phyloP scores from a whole-genome alignment of 2,113 vertebrate genomes.

The Oncorhynchus gorbuscha region DNA sequence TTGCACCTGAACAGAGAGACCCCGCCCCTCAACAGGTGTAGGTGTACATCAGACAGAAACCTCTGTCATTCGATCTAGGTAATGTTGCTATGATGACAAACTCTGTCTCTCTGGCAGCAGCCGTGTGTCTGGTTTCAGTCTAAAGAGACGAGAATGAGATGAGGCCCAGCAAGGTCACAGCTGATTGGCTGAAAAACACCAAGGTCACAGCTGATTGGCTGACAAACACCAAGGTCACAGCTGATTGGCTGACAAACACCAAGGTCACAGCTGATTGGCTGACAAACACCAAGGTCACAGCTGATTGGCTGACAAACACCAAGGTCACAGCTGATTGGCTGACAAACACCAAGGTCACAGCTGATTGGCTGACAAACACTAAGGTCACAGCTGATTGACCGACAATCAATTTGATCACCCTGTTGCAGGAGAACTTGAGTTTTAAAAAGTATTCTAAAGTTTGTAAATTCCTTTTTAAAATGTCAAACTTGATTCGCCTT shows the following conservation, averaged over 20 bases:
- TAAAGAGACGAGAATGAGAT: background rate
- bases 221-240: background rate
- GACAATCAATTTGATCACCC: too few species aligned
- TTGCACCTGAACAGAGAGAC: constrained; percentile 12
- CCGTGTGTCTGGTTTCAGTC: background rate
- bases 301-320: too few species aligned
- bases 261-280: too few species aligned
- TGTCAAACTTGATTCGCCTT: too few species aligned
- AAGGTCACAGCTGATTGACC: too few species aligned
- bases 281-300: too few species aligned
- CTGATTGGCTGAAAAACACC: too few species aligned
- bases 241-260: background rate
- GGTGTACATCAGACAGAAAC: constrained; percentile 28
- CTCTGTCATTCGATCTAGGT: constrained; percentile 15
- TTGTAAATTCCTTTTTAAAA: too few species aligned
- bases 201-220: too few species aligned
- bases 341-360: background rate
- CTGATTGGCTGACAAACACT: background rate
- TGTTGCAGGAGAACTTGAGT: too few species aligned
- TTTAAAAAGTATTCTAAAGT: too few species aligned
- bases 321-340: too few species aligned
- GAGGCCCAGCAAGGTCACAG: background rate
- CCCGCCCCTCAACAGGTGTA: constrained; percentile 38
- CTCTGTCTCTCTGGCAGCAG: background rate
- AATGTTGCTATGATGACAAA: constrained; percentile 27